Evolutionary conservation across 2,113 vertebrate species (phyloP).

Genomic region (Tachuris rubrigastra): DNA sequence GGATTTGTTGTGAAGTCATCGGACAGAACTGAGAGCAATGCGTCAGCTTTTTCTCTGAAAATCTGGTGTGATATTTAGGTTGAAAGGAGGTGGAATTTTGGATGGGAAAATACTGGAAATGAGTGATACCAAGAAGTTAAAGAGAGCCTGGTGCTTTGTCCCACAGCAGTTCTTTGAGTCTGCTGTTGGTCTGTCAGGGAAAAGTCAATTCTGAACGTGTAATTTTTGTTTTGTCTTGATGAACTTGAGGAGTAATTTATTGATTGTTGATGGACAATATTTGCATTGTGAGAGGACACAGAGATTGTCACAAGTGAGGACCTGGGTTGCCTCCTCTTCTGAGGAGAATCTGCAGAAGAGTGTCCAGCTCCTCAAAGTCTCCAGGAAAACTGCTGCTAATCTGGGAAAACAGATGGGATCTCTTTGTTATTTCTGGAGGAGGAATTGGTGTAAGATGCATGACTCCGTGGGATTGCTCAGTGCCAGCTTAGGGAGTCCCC

Average conservation of each 20-base stretch:
- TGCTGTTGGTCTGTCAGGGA: not conserved
- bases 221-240: not conserved
- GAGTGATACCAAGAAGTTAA: not conserved
- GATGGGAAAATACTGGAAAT: not conserved
- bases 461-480: not conserved
- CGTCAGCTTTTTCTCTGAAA: not conserved
- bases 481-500: not conserved
- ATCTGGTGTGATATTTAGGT: not conserved
- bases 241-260: not conserved
- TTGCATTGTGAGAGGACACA: not conserved
- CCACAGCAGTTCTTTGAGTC: not conserved
- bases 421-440: not conserved
- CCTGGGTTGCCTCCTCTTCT: not conserved
- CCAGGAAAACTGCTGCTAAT: not conserved
- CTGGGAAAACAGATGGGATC: not conserved
- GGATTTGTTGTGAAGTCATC: not conserved
- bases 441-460: not conserved
- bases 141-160: not conserved
- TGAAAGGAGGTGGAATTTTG: not conserved
- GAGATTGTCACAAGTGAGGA: not conserved
- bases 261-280: not conserved
- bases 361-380: not conserved
- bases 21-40: not conserved
- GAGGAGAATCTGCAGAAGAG: not conserved
- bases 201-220: accelerated